Base-by-base conservation (phyloP, 2,113 vertebrate species). In the human region DNA sequence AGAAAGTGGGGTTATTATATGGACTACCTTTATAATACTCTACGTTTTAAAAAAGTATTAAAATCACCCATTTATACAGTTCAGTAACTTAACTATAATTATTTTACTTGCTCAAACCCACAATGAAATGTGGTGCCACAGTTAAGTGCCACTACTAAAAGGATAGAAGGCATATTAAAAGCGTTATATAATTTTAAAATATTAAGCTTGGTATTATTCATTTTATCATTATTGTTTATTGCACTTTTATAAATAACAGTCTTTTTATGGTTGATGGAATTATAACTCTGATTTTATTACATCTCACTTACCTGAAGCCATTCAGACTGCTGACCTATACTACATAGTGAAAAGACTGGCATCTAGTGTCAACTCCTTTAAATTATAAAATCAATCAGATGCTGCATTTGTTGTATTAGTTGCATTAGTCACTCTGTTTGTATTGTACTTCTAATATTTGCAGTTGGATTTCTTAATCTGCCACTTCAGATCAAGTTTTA, bases 141-240 rank as follows among this genome's bases (percentile, higher is more conserved):
- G 22, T 72, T 82, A 52, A 93, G 10, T 20, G n/a, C 25, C 9
- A 68, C 22, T 18, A 50, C 11, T 84, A 50, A 72, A 80, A 80
- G 11, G 55, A 70, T 7, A 93, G 18, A 88, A 59, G 9, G 40
- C 6, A 88, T 8, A 55, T 50, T 81, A 64, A n/a, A 85, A 48
- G 8, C 72, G 38, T 32, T 20, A 72, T 43, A 16, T 80, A 87
- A 94, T 61, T 98, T 96, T 76, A 45, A 87, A 95, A 82, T 82
- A 81, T 59, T 79, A 85, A 13, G 57, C 35, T 78, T 35, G 73
- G 2, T 52, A 40, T 75, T 68, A 93, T 66, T 95, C 30, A 59
- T 22, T 68, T 64, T 40, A 45, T 70, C 35, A 88, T 81, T 88
- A 93, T 38, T 90, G 2, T 85, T 93, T 89, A 73, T 59, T 79